A percentile compares a stretch with the other conserved stretches of the same genome.
Evolutionary conservation across 64 coral and sea anemone genomes (phyloP).

Genomic region (Anthopleura sola): DNA sequence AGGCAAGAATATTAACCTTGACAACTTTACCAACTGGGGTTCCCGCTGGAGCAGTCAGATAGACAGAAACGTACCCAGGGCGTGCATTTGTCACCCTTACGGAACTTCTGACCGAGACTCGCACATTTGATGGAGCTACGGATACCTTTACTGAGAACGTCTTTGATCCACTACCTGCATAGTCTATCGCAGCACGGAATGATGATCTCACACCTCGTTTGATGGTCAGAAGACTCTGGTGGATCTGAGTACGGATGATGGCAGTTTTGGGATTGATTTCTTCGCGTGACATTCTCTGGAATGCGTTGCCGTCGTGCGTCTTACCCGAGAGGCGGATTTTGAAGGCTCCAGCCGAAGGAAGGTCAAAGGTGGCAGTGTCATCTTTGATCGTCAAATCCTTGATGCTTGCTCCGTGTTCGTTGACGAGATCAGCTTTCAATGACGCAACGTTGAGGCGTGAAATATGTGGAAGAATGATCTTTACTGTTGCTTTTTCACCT

Average conservation of each 20-base stretch:
- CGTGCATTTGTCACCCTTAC: not conserved
- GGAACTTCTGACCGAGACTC: not conserved
- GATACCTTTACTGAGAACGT: not conserved
- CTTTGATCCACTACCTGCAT: not conserved
- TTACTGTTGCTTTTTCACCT: constrained; percentile 28
- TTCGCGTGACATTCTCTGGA: constrained; percentile 29
- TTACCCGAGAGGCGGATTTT: constrained; percentile 13
- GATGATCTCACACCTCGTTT: constrained; percentile 5
- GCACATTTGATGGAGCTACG: not conserved
- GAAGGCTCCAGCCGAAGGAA: not conserved
- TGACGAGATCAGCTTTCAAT: constrained; percentile 5
- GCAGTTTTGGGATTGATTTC: not conserved
- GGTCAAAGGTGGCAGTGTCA: not conserved
- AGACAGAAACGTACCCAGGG: not conserved
- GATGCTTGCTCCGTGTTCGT: not conserved
- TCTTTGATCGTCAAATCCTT: not conserved
- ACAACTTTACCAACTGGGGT: constrained; percentile 4
- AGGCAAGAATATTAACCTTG: not conserved
- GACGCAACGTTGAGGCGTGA: not conserved
- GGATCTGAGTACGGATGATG: constrained; percentile 21
- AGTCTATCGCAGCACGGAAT: constrained; percentile 19
- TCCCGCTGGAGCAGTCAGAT: not conserved
- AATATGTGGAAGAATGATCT: not conserved
- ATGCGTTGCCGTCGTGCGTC: not conserved
- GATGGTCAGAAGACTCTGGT: constrained; percentile 25